Evolutionary conservation across 2,888 invertebrate species (phyloP).

Genomic region (Troides helena): DNA sequence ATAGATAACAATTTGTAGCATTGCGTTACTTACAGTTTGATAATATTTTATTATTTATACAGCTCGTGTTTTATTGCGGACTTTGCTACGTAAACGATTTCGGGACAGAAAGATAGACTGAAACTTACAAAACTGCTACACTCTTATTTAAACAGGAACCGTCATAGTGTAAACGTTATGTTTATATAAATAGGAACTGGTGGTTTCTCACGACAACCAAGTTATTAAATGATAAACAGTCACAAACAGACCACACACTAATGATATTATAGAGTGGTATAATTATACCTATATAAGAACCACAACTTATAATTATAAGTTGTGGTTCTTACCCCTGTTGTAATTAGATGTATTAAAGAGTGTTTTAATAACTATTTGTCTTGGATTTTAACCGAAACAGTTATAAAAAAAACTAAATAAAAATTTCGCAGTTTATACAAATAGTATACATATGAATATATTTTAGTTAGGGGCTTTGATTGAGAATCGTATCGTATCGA

Average conservation of each 20-base stretch:
- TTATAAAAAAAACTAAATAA: no score
- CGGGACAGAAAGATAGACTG: background rate
- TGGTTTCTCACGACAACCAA: background rate
- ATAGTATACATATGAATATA: no score
- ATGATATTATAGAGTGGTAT: no score
- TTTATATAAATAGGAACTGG: background rate
- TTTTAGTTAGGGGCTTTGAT: background rate
- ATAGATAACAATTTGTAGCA: constrained; percentile 14
- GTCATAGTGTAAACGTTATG: background rate
- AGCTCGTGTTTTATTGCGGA: background rate
- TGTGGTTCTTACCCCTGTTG: no score
- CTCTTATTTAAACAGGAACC: background rate
- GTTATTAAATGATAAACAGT: background rate
- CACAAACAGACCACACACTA: background rate
- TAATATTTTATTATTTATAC: constrained; percentile 17
- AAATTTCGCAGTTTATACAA: no score
- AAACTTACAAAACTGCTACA: background rate
- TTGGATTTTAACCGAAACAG: no score
- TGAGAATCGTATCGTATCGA: no score
- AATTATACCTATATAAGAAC: no score
- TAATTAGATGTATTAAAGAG: no score
- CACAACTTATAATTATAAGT: no score
- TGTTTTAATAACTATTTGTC: no score
- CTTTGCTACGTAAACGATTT: background rate
- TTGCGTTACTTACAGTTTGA: constrained; percentile 13